phyloP scores from a whole-genome alignment of 2,797 vertebrate species.

The Propithecus perrieri region DNA sequence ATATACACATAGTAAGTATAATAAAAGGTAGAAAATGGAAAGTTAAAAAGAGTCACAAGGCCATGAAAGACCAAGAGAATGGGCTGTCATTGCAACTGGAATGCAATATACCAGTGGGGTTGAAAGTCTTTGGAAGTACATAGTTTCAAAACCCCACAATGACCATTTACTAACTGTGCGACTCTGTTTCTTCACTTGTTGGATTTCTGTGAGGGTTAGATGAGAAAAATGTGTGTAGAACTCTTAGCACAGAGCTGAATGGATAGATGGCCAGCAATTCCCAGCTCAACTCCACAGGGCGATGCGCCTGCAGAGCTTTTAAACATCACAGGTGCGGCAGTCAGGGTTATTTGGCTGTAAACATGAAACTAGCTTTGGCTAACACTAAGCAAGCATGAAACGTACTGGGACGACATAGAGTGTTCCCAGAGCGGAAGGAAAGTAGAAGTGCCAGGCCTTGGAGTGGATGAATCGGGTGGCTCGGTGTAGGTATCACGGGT shows the following conservation, averaged over 20 bases:
- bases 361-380: background rate
- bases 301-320: background rate
- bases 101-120: background rate
- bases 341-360: background rate
- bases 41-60: background rate
- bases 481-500: rapidly evolving
- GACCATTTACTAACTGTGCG: background rate
- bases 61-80: background rate
- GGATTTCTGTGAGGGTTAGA: background rate
- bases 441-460: background rate
- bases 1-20: background rate
- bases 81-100: too few relatives aligned
- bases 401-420: background rate
- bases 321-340: background rate
- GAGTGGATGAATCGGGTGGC: background rate
- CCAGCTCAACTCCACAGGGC: background rate
- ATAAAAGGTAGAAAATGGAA: background rate
- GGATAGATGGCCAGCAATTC: background rate
- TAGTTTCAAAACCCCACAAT: background rate
- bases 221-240: background rate
- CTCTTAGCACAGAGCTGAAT: background rate
- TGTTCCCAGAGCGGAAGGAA: background rate
- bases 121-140: background rate
- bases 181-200: background rate
- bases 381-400: background rate